Evolutionary conservation across 2,888 invertebrate genomes (phyloP), one percentile per base, ranked within the genome.

Genomic region (Xestia c-nigrum): DNA sequence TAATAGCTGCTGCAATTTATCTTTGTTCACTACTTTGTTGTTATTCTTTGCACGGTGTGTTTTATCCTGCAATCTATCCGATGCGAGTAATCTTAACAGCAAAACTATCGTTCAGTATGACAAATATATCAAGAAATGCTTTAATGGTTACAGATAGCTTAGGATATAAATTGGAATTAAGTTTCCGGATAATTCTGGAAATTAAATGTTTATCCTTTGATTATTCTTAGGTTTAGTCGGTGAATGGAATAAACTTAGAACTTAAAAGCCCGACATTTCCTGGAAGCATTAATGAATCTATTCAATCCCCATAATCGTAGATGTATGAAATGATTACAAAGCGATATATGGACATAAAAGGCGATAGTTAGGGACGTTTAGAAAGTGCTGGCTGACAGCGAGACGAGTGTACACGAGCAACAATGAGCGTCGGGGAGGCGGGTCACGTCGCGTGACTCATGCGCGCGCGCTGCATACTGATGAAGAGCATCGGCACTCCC

Each of bases 391-490:
- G 88, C 85, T 89, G 90, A 85, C 91, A 89, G 89, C 80, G 86
- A 91, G 90, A 91, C 87, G 89, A 89, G 90, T 90, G 88, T 85
- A 88, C 86, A 80, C 88, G 78, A 84, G 88, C 89, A 89, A 91
- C 91, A 92, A 91, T 90, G 88, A 90, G 87, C 89, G 88, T 89
- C 89, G 85, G 85, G 89, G 86, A 94, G 92, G 92, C 94, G 86
- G 89, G 93, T 94, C 95, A 95, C 95, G 95, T 94, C 90, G 89
- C 85, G 84, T 89, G 92, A 90, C 86, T 90, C 90, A 91, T 87
- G 91, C 85, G 90, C 92, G 92, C 90, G 90, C 89, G 89, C 83
- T 81, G 95, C 93, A 96, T 96, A 95, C 92, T 94, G 94, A 96
- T 95, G 92, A 90, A 87, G 81, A 80, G 83, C 86, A 88, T 87